These are phyloP conservation scores for Pristis pectinata DNA, from an alignment of 2,797 vertebrate species.

Conservation along the genomic window DNA sequence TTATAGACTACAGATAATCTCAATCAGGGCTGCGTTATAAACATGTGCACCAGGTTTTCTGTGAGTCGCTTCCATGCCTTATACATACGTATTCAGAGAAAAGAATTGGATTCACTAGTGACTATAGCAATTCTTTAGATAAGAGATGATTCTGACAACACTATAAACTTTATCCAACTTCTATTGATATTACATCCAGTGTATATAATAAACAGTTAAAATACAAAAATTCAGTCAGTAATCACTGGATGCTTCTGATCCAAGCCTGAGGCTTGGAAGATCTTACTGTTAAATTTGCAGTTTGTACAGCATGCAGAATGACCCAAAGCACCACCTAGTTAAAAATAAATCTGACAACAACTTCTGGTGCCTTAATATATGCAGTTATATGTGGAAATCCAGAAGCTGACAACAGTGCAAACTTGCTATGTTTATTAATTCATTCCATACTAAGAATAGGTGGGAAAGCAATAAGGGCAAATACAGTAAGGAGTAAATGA, in stretches of 20 bases:
- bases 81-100: background rate
- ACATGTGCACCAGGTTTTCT: background rate
- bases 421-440: too few relatives aligned
- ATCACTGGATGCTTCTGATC: background rate
- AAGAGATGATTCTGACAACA: background rate
- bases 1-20: background rate
- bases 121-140: background rate
- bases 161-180: background rate
- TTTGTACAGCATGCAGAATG: background rate
- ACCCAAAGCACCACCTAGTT: too few relatives aligned
- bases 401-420: too few relatives aligned
- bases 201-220: background rate
- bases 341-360: background rate
- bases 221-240: background rate
- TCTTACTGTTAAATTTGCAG: background rate
- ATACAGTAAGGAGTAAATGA: too few relatives aligned
- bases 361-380: too few relatives aligned
- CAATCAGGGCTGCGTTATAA: background rate
- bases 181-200: background rate
- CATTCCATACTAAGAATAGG: too few relatives aligned
- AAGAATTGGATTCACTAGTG: background rate
- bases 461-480: too few relatives aligned
- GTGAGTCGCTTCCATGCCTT: background rate
- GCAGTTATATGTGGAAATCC: too few relatives aligned
- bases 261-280: background rate